Percentiles rank a stretch among this genome's conserved stretches.
phyloP scores from a whole-genome alignment of 1,140 invertebrate genomes.

The Campoletis sonorensis region DNA sequence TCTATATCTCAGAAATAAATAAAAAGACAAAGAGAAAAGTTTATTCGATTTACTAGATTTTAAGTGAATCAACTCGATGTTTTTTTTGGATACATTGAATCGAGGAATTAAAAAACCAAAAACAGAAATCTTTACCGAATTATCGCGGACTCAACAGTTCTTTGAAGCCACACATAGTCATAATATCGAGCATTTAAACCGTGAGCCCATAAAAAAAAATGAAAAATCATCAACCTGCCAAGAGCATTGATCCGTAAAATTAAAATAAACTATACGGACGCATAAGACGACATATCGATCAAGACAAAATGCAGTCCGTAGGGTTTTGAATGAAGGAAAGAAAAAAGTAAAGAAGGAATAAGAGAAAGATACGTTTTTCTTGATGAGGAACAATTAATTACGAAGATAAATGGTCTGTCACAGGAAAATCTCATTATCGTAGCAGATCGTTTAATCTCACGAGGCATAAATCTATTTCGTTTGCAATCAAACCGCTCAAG shows the following conservation, averaged over 20 bases:
- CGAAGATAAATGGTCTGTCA: constrained; percentile 42
- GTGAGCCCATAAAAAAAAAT: neutral
- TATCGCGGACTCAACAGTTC: no score
- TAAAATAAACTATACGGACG: constrained; percentile 2
- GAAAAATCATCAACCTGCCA: neutral
- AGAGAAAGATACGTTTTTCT: constrained; percentile 24
- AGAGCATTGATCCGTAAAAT: constrained; percentile 29
- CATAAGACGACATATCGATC: neutral
- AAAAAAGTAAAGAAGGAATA: no score
- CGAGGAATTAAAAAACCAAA: no score
- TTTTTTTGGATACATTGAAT: no score
- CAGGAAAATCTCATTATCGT: constrained; percentile 43
- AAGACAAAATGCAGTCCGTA: neutral
- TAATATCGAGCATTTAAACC: no score
- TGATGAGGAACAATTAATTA: constrained; percentile 40
- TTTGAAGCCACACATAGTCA: no score
- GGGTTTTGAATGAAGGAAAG: neutral
- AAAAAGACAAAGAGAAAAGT: no score
- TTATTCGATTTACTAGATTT: no score
- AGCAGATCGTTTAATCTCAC: constrained; percentile 43
- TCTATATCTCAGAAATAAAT: no score
- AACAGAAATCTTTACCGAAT: no score
- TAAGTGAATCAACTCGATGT: no score
- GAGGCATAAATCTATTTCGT: constrained; percentile 40
- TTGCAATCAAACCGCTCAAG: constrained; percentile 19